Evolutionary conservation across 2,888 invertebrate genomes (phyloP).

Genomic region (Agrochola macilenta): DNA sequence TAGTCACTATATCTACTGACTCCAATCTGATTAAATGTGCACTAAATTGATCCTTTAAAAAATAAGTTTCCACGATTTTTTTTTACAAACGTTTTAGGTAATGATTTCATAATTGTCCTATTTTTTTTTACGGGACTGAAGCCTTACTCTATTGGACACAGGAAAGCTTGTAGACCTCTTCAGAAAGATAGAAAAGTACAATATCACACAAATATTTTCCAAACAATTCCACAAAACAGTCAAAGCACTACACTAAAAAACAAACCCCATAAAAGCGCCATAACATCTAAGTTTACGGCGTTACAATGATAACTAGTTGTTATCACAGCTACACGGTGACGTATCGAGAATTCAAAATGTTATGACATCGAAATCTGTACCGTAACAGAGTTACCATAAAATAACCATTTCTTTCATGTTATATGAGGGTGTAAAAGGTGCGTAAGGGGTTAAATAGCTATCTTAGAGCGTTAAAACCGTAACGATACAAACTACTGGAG

Average conservation of each 20-base stretch:
- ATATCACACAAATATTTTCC: background rate
- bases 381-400: slow-evolving; percentile 83
- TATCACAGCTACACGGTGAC: slow-evolving; percentile 80
- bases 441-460: slow-evolving; percentile 88
- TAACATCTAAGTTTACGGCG: slow-evolving; percentile 70
- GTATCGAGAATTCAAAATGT: slow-evolving; percentile 88
- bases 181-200: background rate
- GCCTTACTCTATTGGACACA: too few relatives aligned
- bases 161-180: too few relatives aligned
- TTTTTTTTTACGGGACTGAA: too few relatives aligned
- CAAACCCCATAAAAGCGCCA: slow-evolving; percentile 71
- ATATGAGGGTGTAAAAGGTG: slow-evolving; percentile 87
- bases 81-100: too few relatives aligned
- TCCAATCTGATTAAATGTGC: too few relatives aligned
- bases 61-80: too few relatives aligned
- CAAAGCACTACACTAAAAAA: slow-evolving; percentile 39
- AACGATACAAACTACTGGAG: slow-evolving; percentile 88
- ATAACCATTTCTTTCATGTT: slow-evolving; percentile 89
- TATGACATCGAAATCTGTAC: slow-evolving; percentile 87
- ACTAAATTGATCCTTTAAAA: too few relatives aligned
- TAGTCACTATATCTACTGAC: too few relatives aligned
- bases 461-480: slow-evolving; percentile 87
- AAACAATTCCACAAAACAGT: slow-evolving; percentile 12
- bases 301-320: slow-evolving; percentile 76
- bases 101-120: too few relatives aligned